These are phyloP conservation scores for Drosophila pallidifrons DNA, from an alignment of 1,140 invertebrate genomes.

Conservation along the genomic window DNA sequence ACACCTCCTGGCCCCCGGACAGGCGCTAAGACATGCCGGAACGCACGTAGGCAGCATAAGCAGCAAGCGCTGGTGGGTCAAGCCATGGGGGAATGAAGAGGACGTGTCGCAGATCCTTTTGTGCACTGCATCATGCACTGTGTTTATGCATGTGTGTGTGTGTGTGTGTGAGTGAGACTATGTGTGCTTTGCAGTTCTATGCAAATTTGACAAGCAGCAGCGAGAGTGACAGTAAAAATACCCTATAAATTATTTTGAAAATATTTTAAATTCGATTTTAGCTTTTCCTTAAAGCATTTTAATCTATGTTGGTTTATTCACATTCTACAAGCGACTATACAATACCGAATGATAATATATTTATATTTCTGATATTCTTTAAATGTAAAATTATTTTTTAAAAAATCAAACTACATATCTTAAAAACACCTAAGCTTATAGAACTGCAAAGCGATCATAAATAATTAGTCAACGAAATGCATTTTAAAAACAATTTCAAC, in stretches of 20 bases:
- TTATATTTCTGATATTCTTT: too few species aligned
- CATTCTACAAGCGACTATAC: too few species aligned
- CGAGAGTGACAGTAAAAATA: background rate
- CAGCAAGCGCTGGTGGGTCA: constrained; percentile 19
- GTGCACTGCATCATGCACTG: background rate
- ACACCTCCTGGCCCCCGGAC: background rate
- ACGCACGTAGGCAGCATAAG: constrained; percentile 47
- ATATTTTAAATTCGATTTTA: background rate
- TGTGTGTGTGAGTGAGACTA: background rate
- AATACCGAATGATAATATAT: too few species aligned
- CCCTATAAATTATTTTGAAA: constrained; percentile 2
- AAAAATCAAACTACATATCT: too few species aligned
- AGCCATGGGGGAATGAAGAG: background rate
- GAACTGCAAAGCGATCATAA: too few species aligned
- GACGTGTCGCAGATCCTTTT: constrained; percentile 35
- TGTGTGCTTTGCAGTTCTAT: constrained; percentile 13
- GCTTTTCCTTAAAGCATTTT: too few species aligned
- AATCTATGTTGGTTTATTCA: too few species aligned
- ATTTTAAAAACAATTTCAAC: too few species aligned
- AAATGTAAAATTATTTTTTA: too few species aligned
- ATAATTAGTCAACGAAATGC: too few species aligned
- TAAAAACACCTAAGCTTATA: too few species aligned
- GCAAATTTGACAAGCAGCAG: constrained; percentile 7
- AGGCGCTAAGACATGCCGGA: constrained; percentile 34
- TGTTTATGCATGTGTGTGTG: background rate